Evolutionary conservation across 1,140 invertebrate species (phyloP).

Genomic region (Apis laboriosa): DNA sequence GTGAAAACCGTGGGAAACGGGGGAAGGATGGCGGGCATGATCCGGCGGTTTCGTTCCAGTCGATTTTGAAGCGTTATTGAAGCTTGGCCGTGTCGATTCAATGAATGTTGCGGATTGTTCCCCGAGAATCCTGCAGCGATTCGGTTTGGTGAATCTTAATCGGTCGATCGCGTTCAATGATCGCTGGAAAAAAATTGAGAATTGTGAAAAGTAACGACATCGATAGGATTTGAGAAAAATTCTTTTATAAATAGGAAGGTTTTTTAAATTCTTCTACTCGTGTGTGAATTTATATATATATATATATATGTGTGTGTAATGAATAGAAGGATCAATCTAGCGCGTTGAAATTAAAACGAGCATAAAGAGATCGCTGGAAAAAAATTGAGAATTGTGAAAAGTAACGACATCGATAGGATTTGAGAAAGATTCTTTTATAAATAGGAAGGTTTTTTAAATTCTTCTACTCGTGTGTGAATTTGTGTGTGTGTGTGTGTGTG

Average conservation of each 20-base stretch:
- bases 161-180: neutral
- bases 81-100: neutral
- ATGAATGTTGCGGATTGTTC: slow-evolving; percentile 1
- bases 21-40: neutral
- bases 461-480: too few species aligned
- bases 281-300: neutral
- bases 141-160: neutral
- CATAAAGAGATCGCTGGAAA: too few species aligned
- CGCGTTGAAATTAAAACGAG: neutral
- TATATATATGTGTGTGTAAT: too few species aligned
- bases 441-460: too few species aligned
- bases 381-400: too few species aligned
- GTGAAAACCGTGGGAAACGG: slow-evolving; percentile 22
- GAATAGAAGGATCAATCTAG: too few species aligned
- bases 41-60: neutral
- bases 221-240: too few species aligned
- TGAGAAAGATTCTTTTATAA: too few species aligned
- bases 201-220: too few species aligned
- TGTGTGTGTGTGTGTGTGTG: too few species aligned
- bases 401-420: too few species aligned
- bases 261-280: neutral
- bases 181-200: neutral
- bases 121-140: neutral
- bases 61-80: slow-evolving; percentile 15
- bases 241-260: too few species aligned